Base-by-base conservation (phyloP, 2,888 invertebrate species). In the Drosophila antonietae region DNA sequence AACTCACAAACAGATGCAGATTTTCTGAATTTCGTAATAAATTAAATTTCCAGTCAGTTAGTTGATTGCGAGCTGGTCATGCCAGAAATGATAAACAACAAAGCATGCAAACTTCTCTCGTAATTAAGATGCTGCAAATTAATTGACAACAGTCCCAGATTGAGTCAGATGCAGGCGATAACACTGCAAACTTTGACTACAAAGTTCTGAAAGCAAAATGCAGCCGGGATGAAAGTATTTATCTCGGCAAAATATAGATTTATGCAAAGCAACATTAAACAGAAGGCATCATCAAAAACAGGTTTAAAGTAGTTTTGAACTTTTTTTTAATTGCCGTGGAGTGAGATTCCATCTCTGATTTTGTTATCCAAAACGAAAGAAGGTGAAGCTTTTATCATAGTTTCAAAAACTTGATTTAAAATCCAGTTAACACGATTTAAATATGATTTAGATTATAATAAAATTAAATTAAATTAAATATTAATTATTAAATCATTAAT, bases 11-110 rank as follows among this genome's bases (percentile, higher is more conserved):
- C 20, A 39, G 51, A 44, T 51, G 23, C n/a, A 56, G 53, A 53
- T 61, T 60, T 53, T 15, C 2, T 6, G 64, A 62, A 67, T 47
- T 51, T 28, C 33, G 2, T 43, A 57, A 51, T 66, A 47, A 44
- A 64, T 44, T 33, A n/a, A 53, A 37, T 59, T 60, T n/a, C 20
- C 23, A 46, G 47, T 23, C 49, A 49, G 23, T 60, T 53, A 49
- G 23, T 58, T 53, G n/a, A 37, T 14, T 46, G 31, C 12, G 28
- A 37, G 33, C 8, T 44, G 31, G 9, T 4, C 44, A 18, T 18
- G 51, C 43, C 37, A 39, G 14, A 59, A 35, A 52, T 41, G 2
- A 49, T 20, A 18, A 46, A 31, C 49, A 28, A 20, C 33, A 31
- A 43, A 23, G 43, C 10, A 20, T 15, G 39, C 37, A 28, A 46